A percentile compares a stretch with the other conserved stretches of the same genome.
phyloP scores from a whole-genome alignment of 1,140 invertebrate genomes.

The Ceratosolen solmsi region DNA sequence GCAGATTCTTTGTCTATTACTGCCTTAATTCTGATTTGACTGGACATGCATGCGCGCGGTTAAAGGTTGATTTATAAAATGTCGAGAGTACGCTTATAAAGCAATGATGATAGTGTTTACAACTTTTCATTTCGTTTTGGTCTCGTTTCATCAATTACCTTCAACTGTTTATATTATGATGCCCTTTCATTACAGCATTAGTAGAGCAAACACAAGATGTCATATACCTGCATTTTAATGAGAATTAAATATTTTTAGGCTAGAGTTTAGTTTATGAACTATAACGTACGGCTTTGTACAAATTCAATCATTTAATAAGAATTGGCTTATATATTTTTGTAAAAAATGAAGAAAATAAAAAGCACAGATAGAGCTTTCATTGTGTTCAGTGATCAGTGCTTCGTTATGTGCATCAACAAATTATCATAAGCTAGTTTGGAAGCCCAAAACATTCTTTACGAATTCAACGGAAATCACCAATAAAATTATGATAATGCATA shows the following conservation, averaged over 20 bases:
- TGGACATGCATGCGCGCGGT: too few species aligned
- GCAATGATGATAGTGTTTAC: too few species aligned
- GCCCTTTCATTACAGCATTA: too few species aligned
- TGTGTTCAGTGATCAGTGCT: neutral
- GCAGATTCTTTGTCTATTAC: too few species aligned
- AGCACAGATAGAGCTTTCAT: neutral
- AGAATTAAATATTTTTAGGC: neutral
- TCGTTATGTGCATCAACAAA: neutral
- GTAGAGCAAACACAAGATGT: too few species aligned
- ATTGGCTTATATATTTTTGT: slow-evolving; percentile 14
- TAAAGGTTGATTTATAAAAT: too few species aligned
- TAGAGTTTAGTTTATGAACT: neutral
- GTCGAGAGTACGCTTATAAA: too few species aligned
- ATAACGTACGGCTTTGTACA: neutral
- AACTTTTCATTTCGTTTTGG: neutral
- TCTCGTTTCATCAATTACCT: neutral
- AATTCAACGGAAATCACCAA: neutral
- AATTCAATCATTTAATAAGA: neutral
- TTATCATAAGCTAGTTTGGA: neutral
- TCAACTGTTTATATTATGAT: neutral
- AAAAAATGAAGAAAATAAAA: neutral
- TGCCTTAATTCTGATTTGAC: too few species aligned
- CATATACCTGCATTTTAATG: neutral
- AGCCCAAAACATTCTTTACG: neutral
- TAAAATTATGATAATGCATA: neutral